A percentile compares a stretch with the other conserved stretches of the same genome.
Conservation (phyloP, 2,797 vertebrate species). For the Bovichtus variegatus region DNA sequence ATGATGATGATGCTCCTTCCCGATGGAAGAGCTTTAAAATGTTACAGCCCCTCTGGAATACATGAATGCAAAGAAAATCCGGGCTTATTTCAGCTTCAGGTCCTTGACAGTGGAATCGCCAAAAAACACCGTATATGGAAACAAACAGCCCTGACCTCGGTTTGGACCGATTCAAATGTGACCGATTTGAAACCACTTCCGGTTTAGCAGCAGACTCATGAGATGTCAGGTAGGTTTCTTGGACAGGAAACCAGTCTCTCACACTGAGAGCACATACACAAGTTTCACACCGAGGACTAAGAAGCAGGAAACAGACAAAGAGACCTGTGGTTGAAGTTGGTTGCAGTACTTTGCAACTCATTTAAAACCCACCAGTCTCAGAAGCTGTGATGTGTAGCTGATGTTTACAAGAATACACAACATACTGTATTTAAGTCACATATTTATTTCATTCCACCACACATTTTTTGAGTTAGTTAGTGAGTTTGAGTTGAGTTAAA, state of each 20-base stretch:
- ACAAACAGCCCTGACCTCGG: background rate
- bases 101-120: too few relatives aligned
- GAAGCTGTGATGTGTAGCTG: background rate
- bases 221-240: conserved; percentile 25
- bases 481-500: too few relatives aligned
- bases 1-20: too few relatives aligned
- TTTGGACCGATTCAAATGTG: too few relatives aligned
- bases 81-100: too few relatives aligned
- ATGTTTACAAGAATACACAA: background rate
- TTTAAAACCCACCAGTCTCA: background rate
- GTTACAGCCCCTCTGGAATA: background rate
- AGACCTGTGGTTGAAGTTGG: conserved; percentile 28
- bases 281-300: conserved; percentile 26
- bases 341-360: background rate
- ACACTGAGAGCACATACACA: background rate
- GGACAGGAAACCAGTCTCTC: conserved; percentile 54
- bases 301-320: conserved; percentile 33
- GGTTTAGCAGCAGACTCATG: conserved; percentile 23
- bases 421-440: too few relatives aligned
- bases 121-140: too few relatives aligned
- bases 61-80: too few relatives aligned
- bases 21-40: background rate
- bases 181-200: conserved; percentile 62
- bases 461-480: background rate
- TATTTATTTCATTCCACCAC: background rate